Base-by-base conservation (phyloP, 2,113 vertebrate species). In the Mirounga angustirostris region DNA sequence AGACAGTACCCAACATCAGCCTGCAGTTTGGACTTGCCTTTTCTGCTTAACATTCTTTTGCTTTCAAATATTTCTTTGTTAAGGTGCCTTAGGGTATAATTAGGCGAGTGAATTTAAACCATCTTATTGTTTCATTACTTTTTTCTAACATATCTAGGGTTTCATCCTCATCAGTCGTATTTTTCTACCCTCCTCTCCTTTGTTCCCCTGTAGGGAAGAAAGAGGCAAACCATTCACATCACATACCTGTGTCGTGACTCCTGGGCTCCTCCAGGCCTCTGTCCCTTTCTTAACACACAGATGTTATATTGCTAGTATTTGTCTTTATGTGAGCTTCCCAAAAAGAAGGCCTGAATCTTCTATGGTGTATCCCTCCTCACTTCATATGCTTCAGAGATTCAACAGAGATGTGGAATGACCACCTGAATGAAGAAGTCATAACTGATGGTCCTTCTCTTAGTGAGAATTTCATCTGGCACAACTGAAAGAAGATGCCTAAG, bases 1-100 rank as follows among this genome's bases (percentile, higher is more conserved):
- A 59, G 91, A 40, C 46, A 86, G 19, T 65, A 85, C 28, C 46
- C 78, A 50, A 21, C 81, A 91, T 91, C 76, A 89, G 85, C 63
- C 93, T 93, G 21, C 19, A 69, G 19, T 73, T 80, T 30, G 59
- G 74, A 52, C 36, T 71, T 43, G 73, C 54, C 18, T 52, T 94
- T 93, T 74, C 24, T 95, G 30, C 54, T 69, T 36, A 87, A 85
- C 67, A 67, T 46, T 69, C 24, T 50, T 91, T 95, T 91, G 43
- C n/a, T 58, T 97, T 95, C 91, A 80, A 59, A 78, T 87, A 73
- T 63, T 87, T 87, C 33, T 76, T 59, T 81, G 73, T 79, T 30
- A 22, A 91, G 28, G 7, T 76, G 74, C 73, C 50, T 81, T 16
- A 46, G 24, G 9, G 13, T 83, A 3, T 56, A 40, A 67, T 81